These are phyloP conservation scores for Antedon mediterranea DNA, from an alignment of 53 echinoderm and acorn worm genomes.

Conservation along the genomic window DNA sequence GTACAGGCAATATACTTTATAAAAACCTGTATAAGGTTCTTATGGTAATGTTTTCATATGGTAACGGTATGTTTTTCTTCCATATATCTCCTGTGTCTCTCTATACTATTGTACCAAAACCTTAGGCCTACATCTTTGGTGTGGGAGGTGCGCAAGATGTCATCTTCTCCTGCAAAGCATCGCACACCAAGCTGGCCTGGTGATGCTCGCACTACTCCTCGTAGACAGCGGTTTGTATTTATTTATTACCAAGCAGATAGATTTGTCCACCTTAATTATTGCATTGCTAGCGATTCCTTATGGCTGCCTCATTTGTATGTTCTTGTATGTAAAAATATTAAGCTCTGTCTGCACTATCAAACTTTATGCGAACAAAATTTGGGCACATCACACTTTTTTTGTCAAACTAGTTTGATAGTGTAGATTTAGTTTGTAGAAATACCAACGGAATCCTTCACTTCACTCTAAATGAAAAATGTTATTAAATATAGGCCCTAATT, in stretches of 20 bases:
- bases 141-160: conserved; percentile 97
- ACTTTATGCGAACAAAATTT: too few species aligned
- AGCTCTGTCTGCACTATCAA: too few species aligned
- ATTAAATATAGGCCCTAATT: too few species aligned
- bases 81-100: not conserved
- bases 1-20: too few species aligned
- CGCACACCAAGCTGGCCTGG: conserved; percentile 88
- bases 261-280: too few species aligned
- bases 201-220: conserved; percentile 42
- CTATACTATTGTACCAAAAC: not conserved
- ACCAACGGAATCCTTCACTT: too few species aligned
- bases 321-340: too few species aligned
- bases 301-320: not conserved
- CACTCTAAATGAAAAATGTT: too few species aligned
- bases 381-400: too few species aligned
- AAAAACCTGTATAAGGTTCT: too few species aligned
- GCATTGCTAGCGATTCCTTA: not conserved
- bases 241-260: not conserved
- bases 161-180: conserved; percentile 84
- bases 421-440: too few species aligned
- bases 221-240: conserved; percentile 33
- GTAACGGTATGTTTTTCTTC: not conserved
- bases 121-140: conserved; percentile 86
- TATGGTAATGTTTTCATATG: not conserved
- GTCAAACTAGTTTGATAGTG: too few species aligned